Base-by-base conservation (phyloP, 64 coral and sea anemone genomes). In the Montipora capricornis region DNA sequence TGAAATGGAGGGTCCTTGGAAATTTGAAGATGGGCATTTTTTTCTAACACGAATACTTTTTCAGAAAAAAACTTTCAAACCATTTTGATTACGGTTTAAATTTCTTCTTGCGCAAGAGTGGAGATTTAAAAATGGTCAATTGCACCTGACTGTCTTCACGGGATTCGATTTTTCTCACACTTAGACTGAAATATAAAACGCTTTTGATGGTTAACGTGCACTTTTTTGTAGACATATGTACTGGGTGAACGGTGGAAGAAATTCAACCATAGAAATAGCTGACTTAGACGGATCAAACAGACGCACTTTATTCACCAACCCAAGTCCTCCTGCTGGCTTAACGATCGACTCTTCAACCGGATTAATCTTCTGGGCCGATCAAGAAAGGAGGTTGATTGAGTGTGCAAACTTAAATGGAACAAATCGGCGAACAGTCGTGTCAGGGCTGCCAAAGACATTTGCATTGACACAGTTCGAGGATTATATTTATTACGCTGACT, bases 401-500 rank as follows among this genome's bases (percentile, higher is more conserved):
- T 91, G 95, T 50, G 92, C 98, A 15, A 76, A 96, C 51, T 84
- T 94, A 24, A 82, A 91, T 79, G 97, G 97, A 3, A 77, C 89
- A 89, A 91, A 91, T 60, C 74, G 95, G 8, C 78, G 77, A 73
- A 81, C 61, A 20, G 47, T 98, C 57, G 82, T 91, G 12, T 68
- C 83, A 4, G 74, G 75, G 47, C 66, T 86, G 14, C 61, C 93
- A 7, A 82, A 78, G 48, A 64, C 47, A 62, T 83, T 49, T 69
- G 88, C 94, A 1, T 64, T 93, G 37, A 99, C 95, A 6, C 87
- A 94, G 75, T 99, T 90, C 79, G 62, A 96, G 68, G 95, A 94
- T 67, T 99, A 83, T 77, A 96, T 99, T 14, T 99, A 99, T 67
- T 99, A 92, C 95, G 67, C 95, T 46, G 98, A 99, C 92, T 89